Conservation (phyloP, 2,888 invertebrate species). For the Macrosiphum euphorbiae region DNA sequence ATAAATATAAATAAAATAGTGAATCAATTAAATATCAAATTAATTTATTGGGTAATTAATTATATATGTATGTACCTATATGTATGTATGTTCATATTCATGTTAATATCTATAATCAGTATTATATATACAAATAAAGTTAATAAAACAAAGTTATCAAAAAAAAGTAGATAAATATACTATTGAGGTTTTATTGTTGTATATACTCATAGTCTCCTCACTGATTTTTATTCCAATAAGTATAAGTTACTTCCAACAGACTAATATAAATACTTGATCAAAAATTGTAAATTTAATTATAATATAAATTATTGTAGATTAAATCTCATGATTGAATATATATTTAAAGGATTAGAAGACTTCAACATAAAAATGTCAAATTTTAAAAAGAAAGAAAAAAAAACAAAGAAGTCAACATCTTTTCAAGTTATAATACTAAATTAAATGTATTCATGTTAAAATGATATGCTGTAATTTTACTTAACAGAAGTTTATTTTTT, state of each 20-base stretch:
- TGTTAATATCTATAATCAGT: not conserved
- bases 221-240: not conserved
- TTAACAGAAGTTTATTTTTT: not conserved
- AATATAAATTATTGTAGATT: not conserved
- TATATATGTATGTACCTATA: constrained; percentile 27
- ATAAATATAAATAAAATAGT: not conserved
- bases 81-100: constrained; percentile 50
- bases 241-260: not conserved
- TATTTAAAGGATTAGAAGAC: not conserved
- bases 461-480: not conserved
- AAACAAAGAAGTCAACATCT: not conserved
- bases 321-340: not conserved
- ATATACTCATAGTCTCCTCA: not conserved
- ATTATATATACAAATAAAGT: not conserved
- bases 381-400: not conserved
- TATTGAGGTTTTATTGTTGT: not conserved
- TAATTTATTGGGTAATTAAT: not conserved
- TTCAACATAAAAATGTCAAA: not conserved
- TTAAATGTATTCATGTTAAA: not conserved
- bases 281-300: not conserved
- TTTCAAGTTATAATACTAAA: not conserved
- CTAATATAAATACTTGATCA: not conserved
- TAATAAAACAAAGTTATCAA: not conserved
- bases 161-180: not conserved
- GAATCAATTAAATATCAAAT: not conserved